Base-by-base conservation (phyloP, 35 echinoderm and acorn worm species). In the Diadema setosum region DNA sequence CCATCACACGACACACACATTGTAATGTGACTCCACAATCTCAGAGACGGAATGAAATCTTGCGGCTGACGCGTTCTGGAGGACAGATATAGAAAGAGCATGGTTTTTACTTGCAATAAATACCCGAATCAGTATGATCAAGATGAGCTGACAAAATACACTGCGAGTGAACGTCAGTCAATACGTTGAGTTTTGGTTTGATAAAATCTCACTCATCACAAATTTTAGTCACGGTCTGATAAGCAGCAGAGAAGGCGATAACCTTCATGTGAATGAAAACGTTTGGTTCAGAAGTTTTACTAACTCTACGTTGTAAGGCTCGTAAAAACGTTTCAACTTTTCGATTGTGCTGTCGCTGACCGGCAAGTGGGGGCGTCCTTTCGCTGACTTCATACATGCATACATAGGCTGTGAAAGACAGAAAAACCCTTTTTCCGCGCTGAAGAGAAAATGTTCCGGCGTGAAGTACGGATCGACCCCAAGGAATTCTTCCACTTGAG, bases 391-490 rank as follows among this genome's bases (percentile, higher is more conserved):
- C 95, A 97, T 97, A 85, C 95, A 97, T 20, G 42, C 81, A 24
- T 39, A 44, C 2, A 96, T 75, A 4, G 95, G 95, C 42, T 91
- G 75, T 18, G 86, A 75, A 27, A 94, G 42, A 84, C 95, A 97
- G 81, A 91, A 97, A 78, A 97, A 97, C 0, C 91, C 82, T 48
- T 97, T 97, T 18, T 60, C 34, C 25, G 29, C 42, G 40, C 91
- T 80, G 39, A 83, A 93, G 61, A 90, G 81, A 84, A 97, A 97
- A 56, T 94, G 70, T 41, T 91, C 63, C 3, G 85, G 48, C 2
- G 73, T 39, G 43, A 97, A 97, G 45, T 87, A 91, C 20, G 65
- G 58, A 23, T 45, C 21, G 33, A 97, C 52, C 5, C 87, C 87
- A 31, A 97, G 35, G 56, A 97, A 97, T 39, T 87, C 49, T 60